A percentile compares a stretch with the other conserved stretches of the same genome.
Evolutionary conservation across 2,113 vertebrate species (phyloP).

Genomic region (Clarias batrachus): DNA sequence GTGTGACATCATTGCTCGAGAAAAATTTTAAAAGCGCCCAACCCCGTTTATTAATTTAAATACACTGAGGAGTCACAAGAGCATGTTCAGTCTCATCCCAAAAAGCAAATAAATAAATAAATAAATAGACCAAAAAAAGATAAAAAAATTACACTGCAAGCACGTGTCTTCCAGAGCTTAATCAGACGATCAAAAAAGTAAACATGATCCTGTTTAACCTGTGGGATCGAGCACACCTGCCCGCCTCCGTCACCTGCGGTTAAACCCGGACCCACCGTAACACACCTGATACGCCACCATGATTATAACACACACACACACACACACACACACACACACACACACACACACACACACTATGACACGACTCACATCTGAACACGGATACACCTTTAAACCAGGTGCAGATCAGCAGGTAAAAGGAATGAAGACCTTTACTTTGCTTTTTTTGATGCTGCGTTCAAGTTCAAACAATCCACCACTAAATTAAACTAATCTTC

Average conservation of each 20-base stretch:
- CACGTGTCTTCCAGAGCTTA: too few relatives aligned
- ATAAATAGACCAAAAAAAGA: background rate
- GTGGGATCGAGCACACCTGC: slow-evolving; percentile 51
- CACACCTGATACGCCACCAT: slow-evolving; percentile 57
- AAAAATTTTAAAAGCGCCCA: slow-evolving; percentile 23
- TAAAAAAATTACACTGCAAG: background rate
- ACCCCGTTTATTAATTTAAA: slow-evolving; percentile 39
- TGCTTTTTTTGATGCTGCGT: background rate
- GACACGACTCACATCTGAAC: background rate
- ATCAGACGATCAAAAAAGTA: background rate
- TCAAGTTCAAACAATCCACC: background rate
- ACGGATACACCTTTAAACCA: background rate
- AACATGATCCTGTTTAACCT: too few relatives aligned
- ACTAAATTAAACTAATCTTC: background rate
- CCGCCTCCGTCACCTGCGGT: slow-evolving; percentile 50
- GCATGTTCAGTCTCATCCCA: slow-evolving; percentile 37
- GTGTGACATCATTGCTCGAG: slow-evolving; percentile 54
- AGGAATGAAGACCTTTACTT: background rate
- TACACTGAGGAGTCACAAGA: slow-evolving; percentile 42
- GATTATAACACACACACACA: background rate
- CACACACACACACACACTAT: background rate
- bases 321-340: slow-evolving; percentile 4
- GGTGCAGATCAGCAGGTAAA: background rate
- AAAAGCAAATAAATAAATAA: background rate
- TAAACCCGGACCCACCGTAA: slow-evolving; percentile 40